Base-by-base conservation (phyloP, 2,797 vertebrate species). In the Clarias laeviceps region DNA sequence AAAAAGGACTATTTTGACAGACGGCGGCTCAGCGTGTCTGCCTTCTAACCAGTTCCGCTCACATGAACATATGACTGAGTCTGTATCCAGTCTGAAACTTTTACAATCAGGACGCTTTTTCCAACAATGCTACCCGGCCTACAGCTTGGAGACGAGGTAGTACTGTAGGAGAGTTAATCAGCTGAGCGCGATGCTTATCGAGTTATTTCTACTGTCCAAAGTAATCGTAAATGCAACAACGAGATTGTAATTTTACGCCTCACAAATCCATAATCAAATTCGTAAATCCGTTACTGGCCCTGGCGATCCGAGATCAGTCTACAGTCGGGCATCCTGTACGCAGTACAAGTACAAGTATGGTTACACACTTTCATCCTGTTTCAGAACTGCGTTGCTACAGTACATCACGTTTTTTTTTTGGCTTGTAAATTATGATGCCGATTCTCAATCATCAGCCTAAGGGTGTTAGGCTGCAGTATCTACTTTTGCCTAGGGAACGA, bases 1-100 rank as follows among this genome's bases (percentile, higher is more conserved):
- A 62, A 80, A 82, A 56, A 37, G 82, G 32, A 79, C 73, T 50
- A n/a, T 68, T 50, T 14, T 68, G 62, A 72, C 77, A 66, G 84
- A 76, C 45, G 64, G 73, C 70, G 76, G 45, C 74, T 82, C 45
- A 66, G 68, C n/a, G 79, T 20, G 34, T 74, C 69, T 68, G 50
- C 32, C 80, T 77, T 32, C 85, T 18, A 77, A 82, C 54, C 64
- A 59, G 18, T 59, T 81, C 56, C 37, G 78, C 79, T 66, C 59
- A 61, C 37, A 61, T n/a, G 65, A 62, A 24, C 83, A 59, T 79
- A 6, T 17, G 40, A 62, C 79, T 2, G 62, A 66, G 40, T 54
- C 62, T 15, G n/a, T 5, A 54, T 66, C 8, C 79, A 66, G 62
- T 40, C 27, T 37, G 59, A 37, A n/a, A 37, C 32, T 45, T 64